Evolutionary conservation across 2,888 invertebrate species (phyloP).

Genomic region (Apamea monoglypha): DNA sequence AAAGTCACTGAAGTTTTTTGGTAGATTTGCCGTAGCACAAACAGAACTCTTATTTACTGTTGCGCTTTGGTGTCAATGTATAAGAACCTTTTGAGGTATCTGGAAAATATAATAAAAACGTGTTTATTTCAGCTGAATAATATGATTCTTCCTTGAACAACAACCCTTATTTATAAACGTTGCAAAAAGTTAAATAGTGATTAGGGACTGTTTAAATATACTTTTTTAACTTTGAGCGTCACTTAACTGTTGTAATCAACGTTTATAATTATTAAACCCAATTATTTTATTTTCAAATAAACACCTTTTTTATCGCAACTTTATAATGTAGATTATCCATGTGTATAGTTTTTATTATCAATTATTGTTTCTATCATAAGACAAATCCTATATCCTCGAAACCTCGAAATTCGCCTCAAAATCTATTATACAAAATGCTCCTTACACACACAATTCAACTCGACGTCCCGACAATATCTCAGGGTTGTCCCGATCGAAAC

Average conservation of each 20-base stretch:
- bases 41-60: neutral
- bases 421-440: neutral
- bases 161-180: too few species aligned
- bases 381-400: neutral
- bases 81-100: neutral
- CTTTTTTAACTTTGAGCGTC: too few species aligned
- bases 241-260: too few species aligned
- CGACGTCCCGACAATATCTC: neutral
- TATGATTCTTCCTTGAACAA: too few species aligned
- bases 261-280: too few species aligned
- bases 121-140: too few species aligned
- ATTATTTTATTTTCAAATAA: neutral
- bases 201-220: too few species aligned
- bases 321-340: neutral
- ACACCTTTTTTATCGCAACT: neutral
- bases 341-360: neutral
- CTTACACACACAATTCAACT: neutral
- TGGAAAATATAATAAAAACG: neutral
- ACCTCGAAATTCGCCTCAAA: neutral
- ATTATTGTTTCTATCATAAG: neutral
- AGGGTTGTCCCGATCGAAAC: conserved; percentile 48
- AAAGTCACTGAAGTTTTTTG: neutral
- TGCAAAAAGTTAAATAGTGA: too few species aligned
- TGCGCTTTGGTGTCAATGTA: too few species aligned
- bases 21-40: neutral